Base-by-base conservation (phyloP, 2,113 vertebrate genomes). In the Actinemys pallida region DNA sequence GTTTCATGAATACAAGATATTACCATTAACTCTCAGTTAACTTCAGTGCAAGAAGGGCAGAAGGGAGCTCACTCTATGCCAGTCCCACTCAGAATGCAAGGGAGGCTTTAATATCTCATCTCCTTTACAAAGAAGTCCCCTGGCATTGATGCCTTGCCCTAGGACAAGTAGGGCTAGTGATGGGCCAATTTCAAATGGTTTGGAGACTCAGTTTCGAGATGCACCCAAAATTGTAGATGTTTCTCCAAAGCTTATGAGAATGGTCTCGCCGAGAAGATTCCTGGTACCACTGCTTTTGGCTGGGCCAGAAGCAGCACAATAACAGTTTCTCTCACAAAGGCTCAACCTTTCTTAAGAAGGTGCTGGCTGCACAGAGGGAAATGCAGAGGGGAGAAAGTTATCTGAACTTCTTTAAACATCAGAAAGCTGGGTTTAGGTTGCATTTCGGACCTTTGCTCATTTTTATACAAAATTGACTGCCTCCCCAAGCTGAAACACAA, bases 201-300 rank as follows among this genome's bases (percentile, higher is more conserved):
- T 3, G 3, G 47, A 90, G 82, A 47, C 14, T 1, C 0, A 69
- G 93, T 87, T 93, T 57, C 76, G 75, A 78, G 22, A 83, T 31
- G 14, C 86, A 65, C 35, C 8, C 53, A 80, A 83, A 35, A 82
- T 42, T 86, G 88, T 19, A 93, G 39, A 75, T 84, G 7, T 88
- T 96, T 84, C 39, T 93, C 82, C 80, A 85, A 45, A 90, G 81
- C 84, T 72, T 86, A 19, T 27, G 10, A 92, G 84, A 86, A 27
- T n/a, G 62, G 4, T 56, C n/a, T 81, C 80, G 82, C 72, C 65
- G 47, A 86, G 49, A 17, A 75, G 52, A 88, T 86, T 35, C 14
- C 42, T 54, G 1, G 31, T 69, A 29, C 45, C 29, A 4, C 31
- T 72, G 2, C 2, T 69, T 93, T 93, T 69, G 52, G 50, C 47